phyloP scores from a whole-genome alignment of 2,888 invertebrate genomes.

The Tolmerus cingulatus region DNA sequence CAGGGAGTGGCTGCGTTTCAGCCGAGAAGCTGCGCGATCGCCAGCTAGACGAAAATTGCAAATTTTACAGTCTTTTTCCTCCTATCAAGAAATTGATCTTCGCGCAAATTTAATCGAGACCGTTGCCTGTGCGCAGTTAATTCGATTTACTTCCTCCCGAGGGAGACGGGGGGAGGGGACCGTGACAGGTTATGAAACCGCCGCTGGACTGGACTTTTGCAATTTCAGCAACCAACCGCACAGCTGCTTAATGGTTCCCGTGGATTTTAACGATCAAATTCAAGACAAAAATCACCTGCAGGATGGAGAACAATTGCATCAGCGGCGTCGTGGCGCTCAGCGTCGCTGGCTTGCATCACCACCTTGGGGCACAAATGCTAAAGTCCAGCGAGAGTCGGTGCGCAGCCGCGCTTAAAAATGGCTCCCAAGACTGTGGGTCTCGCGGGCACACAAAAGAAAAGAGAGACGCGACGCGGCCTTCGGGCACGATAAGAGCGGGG shows the following conservation, averaged over 20 bases:
- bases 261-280: not conserved
- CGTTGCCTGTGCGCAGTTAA: not conserved
- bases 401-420: not conserved
- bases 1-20: not conserved
- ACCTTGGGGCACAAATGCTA: not conserved
- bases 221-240: not conserved
- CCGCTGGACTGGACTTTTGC: not conserved
- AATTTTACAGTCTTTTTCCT: not conserved
- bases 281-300: not conserved
- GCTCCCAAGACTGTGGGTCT: not conserved
- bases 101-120: not conserved
- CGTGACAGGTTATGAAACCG: not conserved
- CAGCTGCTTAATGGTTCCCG: not conserved
- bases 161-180: not conserved
- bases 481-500: not conserved
- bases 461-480: not conserved
- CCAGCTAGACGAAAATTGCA: not conserved
- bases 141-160: not conserved
- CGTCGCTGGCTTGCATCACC: not conserved
- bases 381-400: not conserved
- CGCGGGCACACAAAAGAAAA: not conserved
- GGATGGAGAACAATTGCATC: not conserved
- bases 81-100: not conserved
- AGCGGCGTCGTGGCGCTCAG: not conserved
- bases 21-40: not conserved